phyloP scores from a whole-genome alignment of 2,113 vertebrate genomes.

The Tetrax tetrax region DNA sequence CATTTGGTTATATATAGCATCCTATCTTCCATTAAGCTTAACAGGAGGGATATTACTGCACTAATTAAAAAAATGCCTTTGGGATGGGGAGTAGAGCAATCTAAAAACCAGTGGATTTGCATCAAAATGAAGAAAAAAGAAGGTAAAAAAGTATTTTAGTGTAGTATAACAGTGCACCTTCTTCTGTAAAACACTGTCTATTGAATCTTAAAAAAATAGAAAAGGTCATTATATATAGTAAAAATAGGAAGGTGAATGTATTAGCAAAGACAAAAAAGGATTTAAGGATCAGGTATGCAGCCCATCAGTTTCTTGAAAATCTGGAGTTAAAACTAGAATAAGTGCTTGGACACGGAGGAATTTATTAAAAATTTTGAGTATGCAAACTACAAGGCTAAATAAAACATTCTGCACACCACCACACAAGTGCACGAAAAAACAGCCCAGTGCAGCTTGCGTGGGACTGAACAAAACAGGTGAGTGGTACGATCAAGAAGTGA shows the following conservation, averaged over 20 bases:
- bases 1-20: constrained; percentile 15
- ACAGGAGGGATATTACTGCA: constrained; percentile 18
- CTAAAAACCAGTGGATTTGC: background rate
- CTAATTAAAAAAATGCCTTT: constrained; percentile 37
- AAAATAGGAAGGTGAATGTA: background rate
- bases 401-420: background rate
- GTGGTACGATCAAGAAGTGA: background rate
- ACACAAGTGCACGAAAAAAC: accelerated
- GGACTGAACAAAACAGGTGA: background rate
- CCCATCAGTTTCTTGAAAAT: background rate
- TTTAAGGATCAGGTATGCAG: background rate
- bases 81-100: background rate
- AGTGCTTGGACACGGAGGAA: background rate
- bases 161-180: background rate
- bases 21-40: constrained; percentile 10
- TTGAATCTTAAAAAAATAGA: background rate
- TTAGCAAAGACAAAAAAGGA: background rate
- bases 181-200: background rate
- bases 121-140: background rate
- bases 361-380: background rate
- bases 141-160: background rate
- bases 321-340: background rate
- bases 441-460: background rate
- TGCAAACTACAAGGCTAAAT: background rate
- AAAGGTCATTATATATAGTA: background rate